Percentiles rank a stretch among this genome's conserved stretches.
Evolutionary conservation across 2,888 invertebrate genomes (phyloP).

Genomic region (Teleiodes luculella): DNA sequence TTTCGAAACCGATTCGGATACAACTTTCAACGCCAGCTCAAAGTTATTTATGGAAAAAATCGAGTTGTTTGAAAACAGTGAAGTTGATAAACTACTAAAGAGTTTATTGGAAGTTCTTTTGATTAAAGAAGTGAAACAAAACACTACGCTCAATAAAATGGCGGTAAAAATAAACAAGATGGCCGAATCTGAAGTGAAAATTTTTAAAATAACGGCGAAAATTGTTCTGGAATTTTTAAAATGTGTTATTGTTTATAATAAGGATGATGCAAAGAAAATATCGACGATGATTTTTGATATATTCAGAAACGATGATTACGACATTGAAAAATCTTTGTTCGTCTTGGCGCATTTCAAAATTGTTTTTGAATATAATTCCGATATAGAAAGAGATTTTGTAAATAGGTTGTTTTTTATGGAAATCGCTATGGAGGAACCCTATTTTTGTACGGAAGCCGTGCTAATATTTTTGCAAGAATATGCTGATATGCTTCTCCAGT

Average conservation of each 20-base stretch:
- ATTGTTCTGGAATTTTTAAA: conserved; percentile 27
- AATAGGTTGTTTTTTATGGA: conserved; percentile 21
- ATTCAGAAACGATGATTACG: conserved; percentile 10
- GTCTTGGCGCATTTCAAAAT: conserved; percentile 23
- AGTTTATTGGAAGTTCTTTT: conserved; percentile 18
- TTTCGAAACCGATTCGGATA: conserved; percentile 22
- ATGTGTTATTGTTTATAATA: conserved; percentile 18
- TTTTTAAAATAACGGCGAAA: conserved; percentile 24
- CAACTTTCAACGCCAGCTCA: conserved; percentile 33
- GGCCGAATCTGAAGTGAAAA: conserved; percentile 9
- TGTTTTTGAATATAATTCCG: conserved; percentile 16
- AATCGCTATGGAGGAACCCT: conserved; percentile 8
- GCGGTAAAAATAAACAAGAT: not conserved
- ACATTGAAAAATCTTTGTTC: conserved; percentile 21
- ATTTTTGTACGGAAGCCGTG: conserved; percentile 27
- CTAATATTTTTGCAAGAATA: conserved; percentile 40
- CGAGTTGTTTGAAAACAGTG: conserved; percentile 34
- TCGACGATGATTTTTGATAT: conserved; percentile 18
- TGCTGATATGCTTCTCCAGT: conserved; percentile 31
- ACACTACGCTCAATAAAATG: not conserved
- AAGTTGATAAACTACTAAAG: conserved; percentile 21
- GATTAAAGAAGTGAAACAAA: not conserved
- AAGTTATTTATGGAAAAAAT: conserved; percentile 42
- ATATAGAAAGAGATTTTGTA: conserved; percentile 15
- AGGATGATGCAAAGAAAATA: not conserved